These are phyloP conservation scores for Tricholaema leucomelas DNA, from an alignment of 2,113 vertebrate genomes.

Conservation along the genomic window DNA sequence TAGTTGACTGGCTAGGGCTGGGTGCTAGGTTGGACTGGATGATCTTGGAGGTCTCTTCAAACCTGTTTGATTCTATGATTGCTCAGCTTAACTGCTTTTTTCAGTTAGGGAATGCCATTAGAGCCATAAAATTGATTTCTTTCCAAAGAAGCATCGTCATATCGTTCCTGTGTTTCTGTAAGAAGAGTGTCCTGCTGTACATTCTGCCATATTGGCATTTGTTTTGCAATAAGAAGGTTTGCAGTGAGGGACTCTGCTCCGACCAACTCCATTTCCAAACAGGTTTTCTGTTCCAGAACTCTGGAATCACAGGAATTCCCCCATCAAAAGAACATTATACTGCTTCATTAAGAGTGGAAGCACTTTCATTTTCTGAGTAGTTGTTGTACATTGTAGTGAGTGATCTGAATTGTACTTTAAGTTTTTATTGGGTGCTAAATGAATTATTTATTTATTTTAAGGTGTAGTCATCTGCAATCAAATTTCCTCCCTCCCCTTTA, in stretches of 20 bases:
- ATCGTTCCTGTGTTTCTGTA: not conserved
- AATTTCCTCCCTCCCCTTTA: no score
- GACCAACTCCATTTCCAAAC: not conserved
- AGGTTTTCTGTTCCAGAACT: conserved; percentile 27
- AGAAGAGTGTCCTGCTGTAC: not conserved
- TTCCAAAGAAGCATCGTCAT: not conserved
- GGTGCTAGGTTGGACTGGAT: no score
- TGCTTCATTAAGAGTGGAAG: conserved; percentile 52
- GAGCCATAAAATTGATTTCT: not conserved
- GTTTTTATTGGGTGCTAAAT: conserved; percentile 75
- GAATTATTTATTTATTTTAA: conserved; percentile 83
- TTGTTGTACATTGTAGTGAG: conserved; percentile 39
- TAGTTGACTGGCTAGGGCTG: no score
- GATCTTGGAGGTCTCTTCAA: no score
- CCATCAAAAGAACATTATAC: not conserved
- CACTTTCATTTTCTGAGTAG: conserved; percentile 42
- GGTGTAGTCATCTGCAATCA: conserved; percentile 76
- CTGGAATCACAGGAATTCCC: not conserved
- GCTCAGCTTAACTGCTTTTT: not conserved
- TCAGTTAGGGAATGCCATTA: not conserved
- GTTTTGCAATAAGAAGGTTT: not conserved
- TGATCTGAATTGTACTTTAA: conserved; percentile 65
- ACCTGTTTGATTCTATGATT: no score
- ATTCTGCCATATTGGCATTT: not conserved
- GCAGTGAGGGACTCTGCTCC: not conserved